A percentile compares a stretch with the other conserved stretches of the same genome.
Conservation (phyloP, 1,140 invertebrate genomes). For the Rhopalosiphum maidis region DNA sequence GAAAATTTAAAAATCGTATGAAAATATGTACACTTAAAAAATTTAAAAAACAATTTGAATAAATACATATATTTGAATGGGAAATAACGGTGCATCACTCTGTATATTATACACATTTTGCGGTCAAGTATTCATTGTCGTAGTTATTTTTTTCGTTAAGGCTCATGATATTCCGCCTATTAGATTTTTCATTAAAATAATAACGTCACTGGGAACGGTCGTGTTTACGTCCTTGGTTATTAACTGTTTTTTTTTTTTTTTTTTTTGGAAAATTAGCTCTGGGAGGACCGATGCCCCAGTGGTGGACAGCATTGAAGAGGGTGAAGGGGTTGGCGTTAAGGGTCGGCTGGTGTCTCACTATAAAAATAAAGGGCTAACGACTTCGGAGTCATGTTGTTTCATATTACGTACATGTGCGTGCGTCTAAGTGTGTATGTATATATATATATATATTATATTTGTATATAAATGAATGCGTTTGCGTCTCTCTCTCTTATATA, state of each 20-base stretch:
- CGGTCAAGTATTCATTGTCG: background rate
- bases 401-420: background rate
- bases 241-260: background rate
- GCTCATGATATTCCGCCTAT: background rate
- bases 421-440: background rate
- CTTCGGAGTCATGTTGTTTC: conserved; percentile 12
- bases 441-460: background rate
- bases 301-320: background rate
- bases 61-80: background rate
- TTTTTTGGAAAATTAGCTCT: background rate
- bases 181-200: conserved; percentile 38
- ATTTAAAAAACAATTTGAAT: background rate
- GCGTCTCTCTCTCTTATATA: background rate
- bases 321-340: background rate
- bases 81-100: background rate
- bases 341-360: background rate
- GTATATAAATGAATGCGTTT: background rate
- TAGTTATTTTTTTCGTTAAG: background rate
- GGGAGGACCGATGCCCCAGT: background rate
- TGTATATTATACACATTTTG: background rate
- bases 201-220: background rate
- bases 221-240: conserved; percentile 27
- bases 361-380: conserved; percentile 42
- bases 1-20: background rate
- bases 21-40: background rate